phyloP scores from a whole-genome alignment of 2,797 vertebrate genomes.

The Dicrostonyx torquatus region DNA sequence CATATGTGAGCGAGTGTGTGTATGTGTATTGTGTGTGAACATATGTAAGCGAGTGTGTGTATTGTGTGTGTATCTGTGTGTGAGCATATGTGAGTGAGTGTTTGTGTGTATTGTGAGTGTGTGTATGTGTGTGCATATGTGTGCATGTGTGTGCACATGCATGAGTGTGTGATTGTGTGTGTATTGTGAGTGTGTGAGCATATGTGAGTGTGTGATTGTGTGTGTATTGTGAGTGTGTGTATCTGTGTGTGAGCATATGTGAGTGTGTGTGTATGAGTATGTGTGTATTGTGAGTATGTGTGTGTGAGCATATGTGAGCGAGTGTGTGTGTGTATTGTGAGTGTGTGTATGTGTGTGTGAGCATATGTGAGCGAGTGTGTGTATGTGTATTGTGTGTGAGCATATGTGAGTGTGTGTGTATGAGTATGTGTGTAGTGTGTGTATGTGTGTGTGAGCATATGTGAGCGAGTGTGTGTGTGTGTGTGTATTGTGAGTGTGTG shows the following conservation, averaged over 20 bases:
- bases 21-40: background rate
- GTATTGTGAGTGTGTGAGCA: too few relatives aligned
- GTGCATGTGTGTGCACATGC: background rate
- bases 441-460: background rate
- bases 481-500: too few relatives aligned
- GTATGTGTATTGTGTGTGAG: background rate
- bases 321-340: too few relatives aligned
- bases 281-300: background rate
- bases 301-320: background rate
- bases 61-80: background rate
- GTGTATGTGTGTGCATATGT: background rate
- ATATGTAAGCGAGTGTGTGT: too few relatives aligned
- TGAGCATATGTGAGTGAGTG: too few relatives aligned
- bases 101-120: too few relatives aligned
- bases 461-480: too few relatives aligned
- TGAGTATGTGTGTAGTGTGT: background rate
- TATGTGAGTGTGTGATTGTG: too few relatives aligned
- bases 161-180: background rate
- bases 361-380: background rate
- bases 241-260: background rate
- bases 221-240: background rate
- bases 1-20: background rate
- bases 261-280: background rate
- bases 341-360: background rate
- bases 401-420: too few relatives aligned